A percentile compares a stretch with the other conserved stretches of the same genome.
These are phyloP conservation scores for Baccha elongata DNA, from an alignment of 2,888 invertebrate genomes.

Conservation along the genomic window DNA sequence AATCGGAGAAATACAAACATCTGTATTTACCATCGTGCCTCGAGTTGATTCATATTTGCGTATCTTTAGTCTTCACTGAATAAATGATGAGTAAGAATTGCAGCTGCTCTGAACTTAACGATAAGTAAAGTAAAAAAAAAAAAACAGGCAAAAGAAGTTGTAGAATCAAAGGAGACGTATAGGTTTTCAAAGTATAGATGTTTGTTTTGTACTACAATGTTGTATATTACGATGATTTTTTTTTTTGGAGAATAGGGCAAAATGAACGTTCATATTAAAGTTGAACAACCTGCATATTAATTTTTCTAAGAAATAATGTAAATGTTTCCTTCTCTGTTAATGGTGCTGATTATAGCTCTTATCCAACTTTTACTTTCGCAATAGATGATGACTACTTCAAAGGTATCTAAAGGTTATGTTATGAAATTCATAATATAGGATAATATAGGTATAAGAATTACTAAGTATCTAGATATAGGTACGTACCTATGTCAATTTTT, in stretches of 20 bases:
- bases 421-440: no score
- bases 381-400: no score
- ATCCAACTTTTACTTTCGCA: no score
- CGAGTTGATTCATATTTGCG: slow-evolving; percentile 60
- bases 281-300: neutral
- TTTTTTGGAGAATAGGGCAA: neutral
- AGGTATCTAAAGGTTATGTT: no score
- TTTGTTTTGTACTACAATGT: neutral
- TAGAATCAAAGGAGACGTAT: neutral
- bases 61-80: slow-evolving; percentile 15
- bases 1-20: slow-evolving; percentile 41
- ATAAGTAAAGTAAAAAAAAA: neutral
- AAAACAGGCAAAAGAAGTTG: neutral
- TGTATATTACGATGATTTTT: neutral
- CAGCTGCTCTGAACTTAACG: slow-evolving; percentile 47
- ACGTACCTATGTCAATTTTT: no score
- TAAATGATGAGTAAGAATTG: slow-evolving; percentile 63
- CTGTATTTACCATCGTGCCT: slow-evolving; percentile 52
- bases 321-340: no score
- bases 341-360: no score
- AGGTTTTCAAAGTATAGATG: neutral
- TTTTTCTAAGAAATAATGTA: no score
- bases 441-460: no score
- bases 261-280: neutral
- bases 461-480: no score